Conservation (phyloP, 2,797 vertebrate genomes). For the Strix occidentalis region DNA sequence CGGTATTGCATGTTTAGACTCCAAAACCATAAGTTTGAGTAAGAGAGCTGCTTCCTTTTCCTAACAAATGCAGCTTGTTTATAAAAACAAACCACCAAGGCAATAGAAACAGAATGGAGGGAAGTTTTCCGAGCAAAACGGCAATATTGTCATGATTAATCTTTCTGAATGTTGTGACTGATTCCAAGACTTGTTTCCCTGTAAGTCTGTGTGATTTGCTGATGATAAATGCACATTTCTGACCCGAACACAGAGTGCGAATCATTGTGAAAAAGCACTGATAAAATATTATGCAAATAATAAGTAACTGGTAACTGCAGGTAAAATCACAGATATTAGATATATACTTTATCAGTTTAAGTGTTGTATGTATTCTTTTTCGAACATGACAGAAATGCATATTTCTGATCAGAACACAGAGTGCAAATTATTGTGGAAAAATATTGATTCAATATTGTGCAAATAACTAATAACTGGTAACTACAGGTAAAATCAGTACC, state of each 20-base stretch:
- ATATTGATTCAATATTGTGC: background rate
- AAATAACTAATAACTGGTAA: background rate
- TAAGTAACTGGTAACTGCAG: background rate
- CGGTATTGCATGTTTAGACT: background rate
- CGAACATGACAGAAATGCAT: background rate
- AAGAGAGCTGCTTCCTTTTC: constrained; percentile 7
- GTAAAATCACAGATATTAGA: background rate
- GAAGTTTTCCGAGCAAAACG: constrained; percentile 36
- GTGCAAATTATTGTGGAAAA: constrained; percentile 4
- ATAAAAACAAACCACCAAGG: background rate
- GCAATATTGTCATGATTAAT: constrained; percentile 5
- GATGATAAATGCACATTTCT: background rate
- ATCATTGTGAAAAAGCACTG: background rate
- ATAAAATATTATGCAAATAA: constrained; percentile 21
- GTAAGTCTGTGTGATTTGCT: background rate
- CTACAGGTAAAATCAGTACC: background rate
- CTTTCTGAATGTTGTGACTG: background rate
- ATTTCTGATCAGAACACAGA: background rate
- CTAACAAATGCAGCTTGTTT: constrained; percentile 18
- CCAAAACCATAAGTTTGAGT: constrained; percentile 11
- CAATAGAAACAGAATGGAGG: constrained; percentile 9
- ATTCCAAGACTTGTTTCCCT: background rate
- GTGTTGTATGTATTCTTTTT: background rate
- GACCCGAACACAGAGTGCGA: background rate
- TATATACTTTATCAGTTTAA: background rate